Percentiles rank a stretch among this genome's conserved stretches.
These are phyloP conservation scores for Pica pica DNA, from an alignment of 2,113 vertebrate genomes.

Conservation along the genomic window DNA sequence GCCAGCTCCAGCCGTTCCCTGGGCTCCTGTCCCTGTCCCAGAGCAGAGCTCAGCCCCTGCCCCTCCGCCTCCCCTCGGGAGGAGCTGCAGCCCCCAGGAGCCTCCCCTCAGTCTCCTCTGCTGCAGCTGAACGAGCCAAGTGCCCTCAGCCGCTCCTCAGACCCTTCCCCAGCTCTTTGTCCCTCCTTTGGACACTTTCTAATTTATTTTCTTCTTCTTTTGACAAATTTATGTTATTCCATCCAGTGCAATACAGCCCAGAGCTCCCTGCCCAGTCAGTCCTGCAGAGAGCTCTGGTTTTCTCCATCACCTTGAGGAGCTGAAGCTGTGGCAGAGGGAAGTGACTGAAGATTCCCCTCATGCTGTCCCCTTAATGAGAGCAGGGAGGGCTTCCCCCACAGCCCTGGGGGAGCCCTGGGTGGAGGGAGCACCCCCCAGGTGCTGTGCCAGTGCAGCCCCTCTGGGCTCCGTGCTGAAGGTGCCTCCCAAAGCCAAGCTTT, in stretches of 20 bases:
- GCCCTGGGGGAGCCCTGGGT: neutral
- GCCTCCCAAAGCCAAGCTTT: neutral
- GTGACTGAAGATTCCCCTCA: fast-evolving
- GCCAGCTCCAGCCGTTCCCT: neutral
- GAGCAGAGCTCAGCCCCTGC: neutral
- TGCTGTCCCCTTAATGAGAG: neutral
- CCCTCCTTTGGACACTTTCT: neutral
- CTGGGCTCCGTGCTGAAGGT: neutral
- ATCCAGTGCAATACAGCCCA: neutral
- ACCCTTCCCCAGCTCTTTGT: neutral
- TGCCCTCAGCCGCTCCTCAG: neutral
- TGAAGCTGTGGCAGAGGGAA: neutral
- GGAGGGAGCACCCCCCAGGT: neutral
- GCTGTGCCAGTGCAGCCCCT: neutral
- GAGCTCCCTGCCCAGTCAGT: neutral
- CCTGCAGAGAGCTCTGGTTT: neutral
- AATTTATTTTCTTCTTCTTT: neutral
- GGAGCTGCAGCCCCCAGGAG: neutral
- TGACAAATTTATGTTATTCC: neutral
- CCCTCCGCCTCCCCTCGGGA: neutral
- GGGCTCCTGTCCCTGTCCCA: neutral
- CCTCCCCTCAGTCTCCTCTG: too few species aligned
- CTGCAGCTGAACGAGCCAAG: neutral
- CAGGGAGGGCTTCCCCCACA: fast-evolving
- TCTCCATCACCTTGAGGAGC: neutral